Evolutionary conservation across 2,113 vertebrate genomes (phyloP).

Genomic region (Phrynosoma platyrhinos): DNA sequence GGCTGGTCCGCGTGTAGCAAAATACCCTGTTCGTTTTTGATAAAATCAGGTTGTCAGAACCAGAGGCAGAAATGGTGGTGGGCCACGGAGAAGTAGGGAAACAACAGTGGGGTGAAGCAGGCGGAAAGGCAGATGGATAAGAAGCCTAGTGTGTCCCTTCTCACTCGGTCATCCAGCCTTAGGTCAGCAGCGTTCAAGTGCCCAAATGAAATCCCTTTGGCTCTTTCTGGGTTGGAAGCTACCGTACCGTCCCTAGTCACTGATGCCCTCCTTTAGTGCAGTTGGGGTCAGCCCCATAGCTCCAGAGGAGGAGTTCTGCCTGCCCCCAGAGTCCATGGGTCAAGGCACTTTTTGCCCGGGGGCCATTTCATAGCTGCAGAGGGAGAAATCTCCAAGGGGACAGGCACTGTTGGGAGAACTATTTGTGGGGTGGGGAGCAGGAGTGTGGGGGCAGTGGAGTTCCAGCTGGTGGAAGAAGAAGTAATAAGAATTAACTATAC

Average conservation of each 20-base stretch:
- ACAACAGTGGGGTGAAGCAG: too few relatives aligned
- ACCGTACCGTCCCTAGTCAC: neutral
- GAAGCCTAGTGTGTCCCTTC: too few relatives aligned
- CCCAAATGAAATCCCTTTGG: neutral
- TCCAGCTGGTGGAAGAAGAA: neutral
- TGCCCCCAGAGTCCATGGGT: too few relatives aligned
- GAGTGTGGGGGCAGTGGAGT: neutral
- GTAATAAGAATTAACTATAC: neutral
- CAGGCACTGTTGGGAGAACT: neutral
- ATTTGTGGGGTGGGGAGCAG: neutral
- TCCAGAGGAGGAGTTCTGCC: too few relatives aligned
- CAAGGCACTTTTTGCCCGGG: neutral
- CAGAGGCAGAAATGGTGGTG: too few relatives aligned
- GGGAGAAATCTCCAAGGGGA: neutral
- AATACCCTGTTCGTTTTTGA: neutral
- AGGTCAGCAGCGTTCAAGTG: neutral
- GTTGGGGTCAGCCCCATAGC: too few relatives aligned
- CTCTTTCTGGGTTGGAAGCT: neutral
- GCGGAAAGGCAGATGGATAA: neutral
- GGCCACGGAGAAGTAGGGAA: neutral
- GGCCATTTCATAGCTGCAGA: neutral
- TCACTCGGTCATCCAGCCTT: neutral
- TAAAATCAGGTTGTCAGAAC: neutral
- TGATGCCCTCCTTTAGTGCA: neutral
- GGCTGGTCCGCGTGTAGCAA: too few relatives aligned